Evolutionary conservation across 2,888 invertebrate genomes (phyloP).

Genomic region (Sphaerophoria taeniata): DNA sequence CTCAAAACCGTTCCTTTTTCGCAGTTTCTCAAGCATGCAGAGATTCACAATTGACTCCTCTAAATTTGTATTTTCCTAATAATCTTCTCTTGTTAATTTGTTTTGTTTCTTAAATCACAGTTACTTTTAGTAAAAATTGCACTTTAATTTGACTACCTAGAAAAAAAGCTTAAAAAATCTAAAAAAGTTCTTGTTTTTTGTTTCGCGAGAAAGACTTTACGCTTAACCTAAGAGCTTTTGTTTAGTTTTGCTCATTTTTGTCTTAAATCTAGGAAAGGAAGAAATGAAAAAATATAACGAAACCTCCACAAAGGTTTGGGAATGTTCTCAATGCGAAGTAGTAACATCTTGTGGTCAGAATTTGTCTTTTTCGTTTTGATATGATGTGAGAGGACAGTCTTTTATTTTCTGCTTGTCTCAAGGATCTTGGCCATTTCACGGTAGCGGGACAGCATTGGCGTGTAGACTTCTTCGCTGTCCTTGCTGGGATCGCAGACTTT

Average conservation of each 20-base stretch:
- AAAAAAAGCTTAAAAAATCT: conserved; percentile 60
- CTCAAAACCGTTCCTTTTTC: not conserved
- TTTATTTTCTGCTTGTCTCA: conserved; percentile 63
- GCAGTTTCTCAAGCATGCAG: conserved; percentile 32
- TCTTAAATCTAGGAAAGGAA: not conserved
- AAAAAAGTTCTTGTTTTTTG: conserved; percentile 64
- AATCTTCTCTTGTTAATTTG: not conserved
- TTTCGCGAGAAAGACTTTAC: conserved; percentile 41
- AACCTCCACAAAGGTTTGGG: conserved; percentile 45
- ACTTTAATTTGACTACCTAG: conserved; percentile 58
- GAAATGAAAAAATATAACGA: not conserved
- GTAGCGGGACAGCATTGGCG: conserved; percentile 89
- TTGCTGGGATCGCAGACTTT: conserved; percentile 88
- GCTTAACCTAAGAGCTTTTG: conserved; percentile 23
- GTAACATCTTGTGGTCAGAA: too few species aligned
- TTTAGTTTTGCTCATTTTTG: not conserved
- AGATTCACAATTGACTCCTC: conserved; percentile 28
- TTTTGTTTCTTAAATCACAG: conserved; percentile 56
- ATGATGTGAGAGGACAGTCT: conserved; percentile 10
- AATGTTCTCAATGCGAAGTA: conserved; percentile 49
- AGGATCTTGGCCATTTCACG: conserved; percentile 83
- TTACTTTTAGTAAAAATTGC: conserved; percentile 70
- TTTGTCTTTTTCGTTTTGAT: too few species aligned
- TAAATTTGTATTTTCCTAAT: conserved; percentile 26
- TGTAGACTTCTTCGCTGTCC: conserved; percentile 89